Conservation (phyloP, 2,113 vertebrate genomes). For the Lipotes vexillifer region DNA sequence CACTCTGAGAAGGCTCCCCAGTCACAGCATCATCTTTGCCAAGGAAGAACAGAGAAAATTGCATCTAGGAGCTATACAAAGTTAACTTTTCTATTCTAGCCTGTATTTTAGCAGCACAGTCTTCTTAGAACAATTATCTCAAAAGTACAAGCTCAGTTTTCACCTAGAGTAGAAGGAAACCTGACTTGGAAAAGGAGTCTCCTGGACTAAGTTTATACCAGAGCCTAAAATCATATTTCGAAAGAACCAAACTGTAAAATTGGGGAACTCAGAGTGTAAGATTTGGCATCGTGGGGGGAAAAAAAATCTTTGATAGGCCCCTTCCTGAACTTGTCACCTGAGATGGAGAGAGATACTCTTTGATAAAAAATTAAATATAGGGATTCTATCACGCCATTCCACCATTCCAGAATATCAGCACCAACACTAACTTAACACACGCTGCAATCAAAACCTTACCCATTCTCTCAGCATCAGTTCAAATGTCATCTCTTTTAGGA, state of each 20-base stretch:
- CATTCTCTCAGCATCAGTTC: neutral
- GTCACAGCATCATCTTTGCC: slow-evolving; percentile 67
- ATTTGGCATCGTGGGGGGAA: neutral
- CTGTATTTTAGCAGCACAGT: slow-evolving; percentile 42
- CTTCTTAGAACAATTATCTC: slow-evolving; percentile 55
- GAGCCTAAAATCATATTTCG: slow-evolving; percentile 23
- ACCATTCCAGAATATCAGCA: neutral
- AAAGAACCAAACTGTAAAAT: neutral
- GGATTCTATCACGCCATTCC: neutral
- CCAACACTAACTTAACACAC: neutral
- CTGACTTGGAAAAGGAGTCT: slow-evolving; percentile 33
- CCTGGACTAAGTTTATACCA: slow-evolving; percentile 17
- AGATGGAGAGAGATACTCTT: slow-evolving; percentile 27
- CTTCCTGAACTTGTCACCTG: slow-evolving; percentile 8
- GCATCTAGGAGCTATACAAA: slow-evolving; percentile 57
- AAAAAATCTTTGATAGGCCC: neutral
- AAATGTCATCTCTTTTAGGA: slow-evolving; percentile 16
- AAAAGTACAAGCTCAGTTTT: slow-evolving; percentile 61
- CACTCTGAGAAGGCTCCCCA: slow-evolving; percentile 64
- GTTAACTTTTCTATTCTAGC: slow-evolving; percentile 66
- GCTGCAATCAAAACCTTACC: neutral
- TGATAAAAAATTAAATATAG: slow-evolving; percentile 20
- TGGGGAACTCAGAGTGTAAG: neutral
- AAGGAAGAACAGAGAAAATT: slow-evolving; percentile 67
- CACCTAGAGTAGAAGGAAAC: slow-evolving; percentile 43